Evolutionary conservation across 2,113 vertebrate genomes (phyloP), one percentile per base, ranked within the genome.

Genomic region (Terrapene triunguis): DNA sequence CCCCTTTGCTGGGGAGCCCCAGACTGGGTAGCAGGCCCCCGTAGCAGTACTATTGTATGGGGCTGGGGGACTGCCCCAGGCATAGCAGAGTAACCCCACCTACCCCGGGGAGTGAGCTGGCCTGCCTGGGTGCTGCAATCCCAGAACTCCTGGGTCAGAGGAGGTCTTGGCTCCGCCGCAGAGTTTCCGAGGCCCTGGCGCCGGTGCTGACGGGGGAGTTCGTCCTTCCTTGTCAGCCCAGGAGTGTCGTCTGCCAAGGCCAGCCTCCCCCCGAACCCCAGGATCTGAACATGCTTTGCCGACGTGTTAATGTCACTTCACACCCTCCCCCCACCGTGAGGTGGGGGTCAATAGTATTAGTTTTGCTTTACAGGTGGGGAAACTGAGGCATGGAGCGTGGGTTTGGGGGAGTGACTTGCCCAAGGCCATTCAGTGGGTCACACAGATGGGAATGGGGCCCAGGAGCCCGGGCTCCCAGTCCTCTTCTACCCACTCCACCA

Each of bases 131-230:
- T 78, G 94, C 69, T 87, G 78, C 95, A 84, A 47, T 22, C 0
- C 0, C 81, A 80, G 76, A 53, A 78, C 47, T 32, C 0, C 0
- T 0, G 1, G 44, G 24, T 78, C 95, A 85, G 86, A 79, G 83
- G 35, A 85, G 47, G 54, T 83, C 59, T 22, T 0, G 2, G 14
- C 0, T 4, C n/a, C 0, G 0, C 32, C 32, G n/a, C 1, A 0
- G 24, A 2, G 4, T 85, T 57, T 53, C 65, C 91, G 17, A 72
- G 65, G 8, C 65, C n/a, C 65, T 10, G 65, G 16, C 13, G 12
- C 25, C 12, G 3, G 12, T 22, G 8, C 65, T 72, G n/a, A 72
- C 5, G 35, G 65, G 57, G 65, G n/a, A 38, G n/a, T 38, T 22
- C 3, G n/a, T 5, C 17, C 65, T 38, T 72, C 65, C 65, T 72